Conservation (phyloP, 2,888 invertebrate genomes). For the Melolontha melolontha region DNA sequence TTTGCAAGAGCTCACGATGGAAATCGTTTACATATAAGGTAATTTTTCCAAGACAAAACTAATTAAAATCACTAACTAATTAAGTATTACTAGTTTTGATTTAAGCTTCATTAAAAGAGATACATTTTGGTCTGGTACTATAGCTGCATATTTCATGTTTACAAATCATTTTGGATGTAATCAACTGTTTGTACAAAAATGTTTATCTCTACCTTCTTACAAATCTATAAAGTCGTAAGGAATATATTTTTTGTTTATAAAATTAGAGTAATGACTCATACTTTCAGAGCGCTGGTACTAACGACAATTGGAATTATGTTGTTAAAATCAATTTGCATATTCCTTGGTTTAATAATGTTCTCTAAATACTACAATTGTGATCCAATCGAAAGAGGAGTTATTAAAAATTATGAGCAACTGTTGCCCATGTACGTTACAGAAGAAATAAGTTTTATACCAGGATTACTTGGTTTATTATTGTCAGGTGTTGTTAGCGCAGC, state of each 20-base stretch:
- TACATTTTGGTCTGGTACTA: constrained; percentile 71
- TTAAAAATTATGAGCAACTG: constrained; percentile 69
- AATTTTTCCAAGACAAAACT: constrained; percentile 22
- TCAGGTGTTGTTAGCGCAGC: constrained; percentile 82
- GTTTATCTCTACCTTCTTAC: constrained; percentile 71
- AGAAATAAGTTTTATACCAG: constrained; percentile 73
- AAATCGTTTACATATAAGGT: constrained; percentile 72
- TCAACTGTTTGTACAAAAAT: constrained; percentile 72
- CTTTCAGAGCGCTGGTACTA: constrained; percentile 42
- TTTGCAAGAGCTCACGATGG: constrained; percentile 69
- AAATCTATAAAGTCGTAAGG: constrained; percentile 46
- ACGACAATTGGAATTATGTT: constrained; percentile 66
- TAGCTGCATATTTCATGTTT: constrained; percentile 69
- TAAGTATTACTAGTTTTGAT: constrained; percentile 67
- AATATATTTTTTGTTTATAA: constrained; percentile 16
- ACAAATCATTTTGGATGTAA: constrained; percentile 69
- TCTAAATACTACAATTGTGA: constrained; percentile 76
- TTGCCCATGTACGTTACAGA: constrained; percentile 81
- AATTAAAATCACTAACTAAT: constrained; percentile 38
- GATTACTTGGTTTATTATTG: constrained; percentile 80
- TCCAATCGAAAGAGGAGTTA: constrained; percentile 70
- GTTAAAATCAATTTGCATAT: constrained; percentile 70
- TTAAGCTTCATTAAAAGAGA: constrained; percentile 71
- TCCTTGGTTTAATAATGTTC: constrained; percentile 72
- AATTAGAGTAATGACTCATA: not conserved